These are phyloP conservation scores for Dascyllus trimaculatus DNA, from an alignment of 2,113 vertebrate species.

Conservation along the genomic window DNA sequence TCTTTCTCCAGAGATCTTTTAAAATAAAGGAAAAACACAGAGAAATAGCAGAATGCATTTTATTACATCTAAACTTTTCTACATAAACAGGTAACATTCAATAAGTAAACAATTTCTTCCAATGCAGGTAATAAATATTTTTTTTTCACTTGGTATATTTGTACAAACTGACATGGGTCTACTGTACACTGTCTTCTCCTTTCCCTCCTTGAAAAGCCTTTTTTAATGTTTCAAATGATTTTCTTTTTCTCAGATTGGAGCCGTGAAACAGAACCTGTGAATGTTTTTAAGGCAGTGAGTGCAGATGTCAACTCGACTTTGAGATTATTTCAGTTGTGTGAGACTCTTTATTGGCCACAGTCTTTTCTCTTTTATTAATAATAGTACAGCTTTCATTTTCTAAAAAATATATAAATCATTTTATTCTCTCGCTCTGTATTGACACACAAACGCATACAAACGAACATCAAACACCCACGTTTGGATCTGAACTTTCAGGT, in stretches of 20 bases:
- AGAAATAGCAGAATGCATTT: slow-evolving; percentile 92
- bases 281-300: slow-evolving; percentile 96
- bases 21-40: slow-evolving; percentile 16
- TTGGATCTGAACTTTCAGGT: slow-evolving; percentile 61
- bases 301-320: slow-evolving; percentile 79
- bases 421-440: slow-evolving; percentile 75
- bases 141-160: slow-evolving; percentile 96
- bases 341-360: slow-evolving; percentile 74
- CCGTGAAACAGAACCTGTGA: slow-evolving; percentile 91
- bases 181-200: slow-evolving; percentile 90
- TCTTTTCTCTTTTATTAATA: slow-evolving; percentile 63
- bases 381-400: slow-evolving; percentile 76
- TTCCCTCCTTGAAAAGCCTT: slow-evolving; percentile 85
- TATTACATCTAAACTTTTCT: slow-evolving; percentile 99
- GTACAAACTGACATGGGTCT: slow-evolving; percentile 97
- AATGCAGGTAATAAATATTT: slow-evolving; percentile 99
- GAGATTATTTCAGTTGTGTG: slow-evolving; percentile 63
- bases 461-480: slow-evolving; percentile 73
- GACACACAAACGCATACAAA: slow-evolving; percentile 78
- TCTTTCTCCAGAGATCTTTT: neutral
- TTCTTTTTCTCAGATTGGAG: slow-evolving; percentile 88
- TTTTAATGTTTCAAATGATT: slow-evolving; percentile 50
- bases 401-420: slow-evolving; percentile 85
- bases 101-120: slow-evolving; percentile 97
- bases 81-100: slow-evolving; percentile 99